Conservation (phyloP, 2,888 invertebrate genomes). For the Scrobipalpa costella region DNA sequence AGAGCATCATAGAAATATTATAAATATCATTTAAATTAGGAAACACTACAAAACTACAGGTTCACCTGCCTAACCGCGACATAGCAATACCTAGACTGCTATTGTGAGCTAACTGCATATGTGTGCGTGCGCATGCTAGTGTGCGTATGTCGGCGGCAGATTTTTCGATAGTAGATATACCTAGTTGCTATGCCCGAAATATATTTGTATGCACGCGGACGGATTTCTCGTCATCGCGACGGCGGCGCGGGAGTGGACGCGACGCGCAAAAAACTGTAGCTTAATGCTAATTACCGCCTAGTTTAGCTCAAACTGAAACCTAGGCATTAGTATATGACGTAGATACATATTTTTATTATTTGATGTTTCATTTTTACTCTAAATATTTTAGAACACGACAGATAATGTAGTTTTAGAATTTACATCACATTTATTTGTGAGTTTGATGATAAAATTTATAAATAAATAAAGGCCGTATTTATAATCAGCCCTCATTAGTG, state of each 20-base stretch:
- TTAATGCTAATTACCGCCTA: slow-evolving; percentile 30
- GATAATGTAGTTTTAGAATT: too few relatives aligned
- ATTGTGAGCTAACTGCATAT: slow-evolving; percentile 59
- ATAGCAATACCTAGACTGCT: slow-evolving; percentile 59
- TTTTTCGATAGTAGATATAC: slow-evolving; percentile 73
- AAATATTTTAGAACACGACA: background rate
- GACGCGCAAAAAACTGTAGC: slow-evolving; percentile 19
- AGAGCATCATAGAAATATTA: too few relatives aligned
- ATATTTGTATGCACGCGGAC: slow-evolving; percentile 56
- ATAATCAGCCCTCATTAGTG: too few relatives aligned
- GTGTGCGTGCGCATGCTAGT: slow-evolving; percentile 55
- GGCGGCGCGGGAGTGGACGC: slow-evolving; percentile 38
- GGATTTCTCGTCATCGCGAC: slow-evolving; percentile 66
- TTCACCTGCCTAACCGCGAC: slow-evolving; percentile 28
- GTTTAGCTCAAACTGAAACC: slow-evolving; percentile 24
- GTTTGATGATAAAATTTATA: too few relatives aligned
- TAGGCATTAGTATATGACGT: background rate
- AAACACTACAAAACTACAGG: background rate
- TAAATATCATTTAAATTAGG: background rate
- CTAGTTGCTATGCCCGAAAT: slow-evolving; percentile 78
- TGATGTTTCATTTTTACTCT: background rate
- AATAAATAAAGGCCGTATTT: too few relatives aligned
- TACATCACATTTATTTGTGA: too few relatives aligned
- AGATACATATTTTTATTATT: too few relatives aligned
- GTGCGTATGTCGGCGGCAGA: slow-evolving; percentile 58